Conservation (phyloP, 2,113 vertebrate genomes). For the Eulemur macaco region DNA sequence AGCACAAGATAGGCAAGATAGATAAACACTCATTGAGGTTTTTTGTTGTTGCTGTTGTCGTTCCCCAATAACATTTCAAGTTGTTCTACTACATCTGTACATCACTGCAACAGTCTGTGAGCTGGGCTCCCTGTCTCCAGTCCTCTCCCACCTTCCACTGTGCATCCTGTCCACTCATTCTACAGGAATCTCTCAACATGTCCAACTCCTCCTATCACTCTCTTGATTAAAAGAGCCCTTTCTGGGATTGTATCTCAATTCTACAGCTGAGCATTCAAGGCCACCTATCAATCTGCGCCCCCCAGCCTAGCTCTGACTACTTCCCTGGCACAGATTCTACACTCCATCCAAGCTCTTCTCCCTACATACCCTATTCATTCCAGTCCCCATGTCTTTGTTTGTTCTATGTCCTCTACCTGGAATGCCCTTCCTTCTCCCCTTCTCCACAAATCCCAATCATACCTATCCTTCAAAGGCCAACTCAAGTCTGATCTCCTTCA, state of each 20-base stretch:
- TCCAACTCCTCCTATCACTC: neutral
- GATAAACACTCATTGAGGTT: neutral
- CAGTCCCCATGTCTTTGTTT: neutral
- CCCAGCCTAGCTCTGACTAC: neutral
- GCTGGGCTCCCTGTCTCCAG: neutral
- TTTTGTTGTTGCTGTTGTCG: neutral
- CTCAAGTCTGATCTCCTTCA: neutral
- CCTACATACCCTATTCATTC: neutral
- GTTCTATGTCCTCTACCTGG: neutral
- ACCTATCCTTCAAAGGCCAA: neutral
- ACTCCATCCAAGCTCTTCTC: neutral
- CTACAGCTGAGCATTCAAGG: neutral
- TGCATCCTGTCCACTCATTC: neutral
- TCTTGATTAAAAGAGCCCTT: neutral
- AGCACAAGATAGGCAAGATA: neutral
- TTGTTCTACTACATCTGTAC: neutral
- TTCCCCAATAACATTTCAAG: neutral
- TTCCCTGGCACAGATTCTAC: neutral
- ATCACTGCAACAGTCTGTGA: neutral
- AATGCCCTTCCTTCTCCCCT: neutral
- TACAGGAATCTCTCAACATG: neutral
- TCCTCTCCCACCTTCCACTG: neutral
- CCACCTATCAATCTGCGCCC: neutral
- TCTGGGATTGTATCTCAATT: neutral
- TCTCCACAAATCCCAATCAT: neutral